Evolutionary conservation across 1,140 invertebrate species (phyloP), one percentile per base, ranked within the genome.

Genomic region (Atta texana): DNA sequence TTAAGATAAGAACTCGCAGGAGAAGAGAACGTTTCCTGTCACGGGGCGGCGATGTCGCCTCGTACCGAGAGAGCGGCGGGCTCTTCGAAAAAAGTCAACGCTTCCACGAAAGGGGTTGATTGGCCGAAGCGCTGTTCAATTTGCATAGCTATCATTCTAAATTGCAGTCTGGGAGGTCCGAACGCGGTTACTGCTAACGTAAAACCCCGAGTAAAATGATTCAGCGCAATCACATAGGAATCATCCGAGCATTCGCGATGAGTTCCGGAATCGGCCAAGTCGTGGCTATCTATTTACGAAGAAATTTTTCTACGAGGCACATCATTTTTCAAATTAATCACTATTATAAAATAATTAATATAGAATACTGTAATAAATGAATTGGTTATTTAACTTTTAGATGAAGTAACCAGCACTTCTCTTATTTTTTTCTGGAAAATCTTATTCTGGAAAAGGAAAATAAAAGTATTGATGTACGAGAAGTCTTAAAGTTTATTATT

Each of bases 131-230:
- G 51, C 61, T 31, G 74, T 85, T 76, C 82, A 85, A 85, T 85
- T 85, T 85, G 82, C 82, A 85, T 85, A 85, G 82, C 82, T 77
- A 85, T 85, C 80, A 84, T 84, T 84, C 80, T 75, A 74, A 63
- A 74, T 75, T 74, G 80, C 80, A n/a, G 55, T 12, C 55, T 84
- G 80, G 69, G 80, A 84, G 80, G 57, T 63, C 80, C 80, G 80
- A 84, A 44, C 44, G 69, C 53, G 80, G 34, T 75, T 84, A 84
- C 71, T 51, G 39, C 39, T 39, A 14, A n/a, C 24, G 53, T 74
- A 49, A 80, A 82, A 59, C 18, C 49, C 12, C 55, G 68, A 61
- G 80, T 39, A 57, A 63, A 84, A 75, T 84, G 69, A 84, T 75
- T 74, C 69, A 75, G 69, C 69, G 44, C 68, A 49, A 51, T 82